Conservation (phyloP, 1,140 invertebrate species). For the Ganaspis sp. region DNA sequence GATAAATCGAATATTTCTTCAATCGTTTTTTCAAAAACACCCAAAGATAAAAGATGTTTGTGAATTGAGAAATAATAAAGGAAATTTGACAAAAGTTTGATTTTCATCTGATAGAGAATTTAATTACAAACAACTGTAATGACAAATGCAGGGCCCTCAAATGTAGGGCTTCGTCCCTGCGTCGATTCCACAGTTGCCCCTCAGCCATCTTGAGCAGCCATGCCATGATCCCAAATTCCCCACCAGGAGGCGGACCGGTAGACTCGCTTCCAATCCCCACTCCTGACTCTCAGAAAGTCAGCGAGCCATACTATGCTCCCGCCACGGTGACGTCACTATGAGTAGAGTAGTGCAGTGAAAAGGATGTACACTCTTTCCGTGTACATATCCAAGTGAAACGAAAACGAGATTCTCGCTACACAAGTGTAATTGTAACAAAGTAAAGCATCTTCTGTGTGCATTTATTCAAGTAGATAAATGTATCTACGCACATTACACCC, state of each 20-base stretch:
- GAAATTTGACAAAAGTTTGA: no score
- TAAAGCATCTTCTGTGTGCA: neutral
- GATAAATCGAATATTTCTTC: no score
- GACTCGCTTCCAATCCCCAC: conserved; percentile 67
- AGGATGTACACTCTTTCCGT: conserved; percentile 71
- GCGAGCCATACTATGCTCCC: conserved; percentile 73
- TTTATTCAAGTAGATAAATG: neutral
- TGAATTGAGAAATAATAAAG: no score
- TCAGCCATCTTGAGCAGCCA: conserved; percentile 13
- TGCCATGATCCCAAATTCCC: conserved; percentile 8
- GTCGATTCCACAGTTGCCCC: conserved; percentile 58
- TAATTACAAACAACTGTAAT: no score
- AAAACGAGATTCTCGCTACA: neutral
- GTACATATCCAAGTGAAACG: conserved; percentile 57
- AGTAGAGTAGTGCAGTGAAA: conserved; percentile 78
- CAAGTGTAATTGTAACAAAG: neutral
- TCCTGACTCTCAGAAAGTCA: conserved; percentile 41
- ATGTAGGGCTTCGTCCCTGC: conserved; percentile 56
- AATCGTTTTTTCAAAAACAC: no score
- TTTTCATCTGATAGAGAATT: no score
- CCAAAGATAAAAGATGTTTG: no score
- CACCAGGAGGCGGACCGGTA: conserved; percentile 49
- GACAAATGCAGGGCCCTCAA: neutral
- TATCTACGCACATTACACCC: neutral
- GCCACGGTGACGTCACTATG: conserved; percentile 78